These are phyloP conservation scores for Dasyurus viverrinus DNA, from an alignment of 2,113 vertebrate genomes.

Conservation along the genomic window DNA sequence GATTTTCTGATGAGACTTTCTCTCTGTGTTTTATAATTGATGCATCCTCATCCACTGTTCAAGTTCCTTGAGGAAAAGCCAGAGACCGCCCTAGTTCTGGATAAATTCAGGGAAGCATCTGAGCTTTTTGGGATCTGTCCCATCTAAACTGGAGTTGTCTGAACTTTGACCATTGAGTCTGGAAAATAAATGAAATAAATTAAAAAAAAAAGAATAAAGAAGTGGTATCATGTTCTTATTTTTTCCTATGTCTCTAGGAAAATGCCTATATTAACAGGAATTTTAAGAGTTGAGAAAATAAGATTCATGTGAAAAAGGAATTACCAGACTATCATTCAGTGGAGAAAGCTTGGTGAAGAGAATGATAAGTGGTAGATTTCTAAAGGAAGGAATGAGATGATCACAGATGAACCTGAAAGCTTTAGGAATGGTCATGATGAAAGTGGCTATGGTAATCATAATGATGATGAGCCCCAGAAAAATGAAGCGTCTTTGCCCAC, in stretches of 20 bases:
- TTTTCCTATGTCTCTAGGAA: slow-evolving; percentile 61
- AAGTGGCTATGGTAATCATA: neutral
- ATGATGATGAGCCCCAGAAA: neutral
- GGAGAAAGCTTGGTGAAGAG: neutral
- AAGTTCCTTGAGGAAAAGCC: slow-evolving; percentile 77
- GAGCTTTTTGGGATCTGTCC: slow-evolving; percentile 78
- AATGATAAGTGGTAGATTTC: neutral
- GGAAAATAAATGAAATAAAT: slow-evolving; percentile 47
- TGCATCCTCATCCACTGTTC: slow-evolving; percentile 70
- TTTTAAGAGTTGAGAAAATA: slow-evolving; percentile 49
- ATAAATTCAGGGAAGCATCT: slow-evolving; percentile 76
- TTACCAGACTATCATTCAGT: slow-evolving; percentile 10
- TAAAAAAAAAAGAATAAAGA: slow-evolving; percentile 74
- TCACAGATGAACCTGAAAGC: neutral
- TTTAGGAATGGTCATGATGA: neutral
- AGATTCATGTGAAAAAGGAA: slow-evolving; percentile 69
- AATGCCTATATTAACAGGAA: slow-evolving; percentile 63
- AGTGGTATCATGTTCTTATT: slow-evolving; percentile 62
- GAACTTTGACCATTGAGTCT: slow-evolving; percentile 76
- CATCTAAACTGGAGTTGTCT: slow-evolving; percentile 80
- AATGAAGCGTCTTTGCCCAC: neutral
- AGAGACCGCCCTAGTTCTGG: slow-evolving; percentile 78
- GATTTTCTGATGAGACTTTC: slow-evolving; percentile 64
- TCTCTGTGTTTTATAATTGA: slow-evolving; percentile 73
- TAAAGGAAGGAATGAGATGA: neutral